A percentile compares a stretch with the other conserved stretches of the same genome.
These are phyloP conservation scores for Dendrolimus kikuchii DNA, from an alignment of 1,140 invertebrate species.

Conservation along the genomic window DNA sequence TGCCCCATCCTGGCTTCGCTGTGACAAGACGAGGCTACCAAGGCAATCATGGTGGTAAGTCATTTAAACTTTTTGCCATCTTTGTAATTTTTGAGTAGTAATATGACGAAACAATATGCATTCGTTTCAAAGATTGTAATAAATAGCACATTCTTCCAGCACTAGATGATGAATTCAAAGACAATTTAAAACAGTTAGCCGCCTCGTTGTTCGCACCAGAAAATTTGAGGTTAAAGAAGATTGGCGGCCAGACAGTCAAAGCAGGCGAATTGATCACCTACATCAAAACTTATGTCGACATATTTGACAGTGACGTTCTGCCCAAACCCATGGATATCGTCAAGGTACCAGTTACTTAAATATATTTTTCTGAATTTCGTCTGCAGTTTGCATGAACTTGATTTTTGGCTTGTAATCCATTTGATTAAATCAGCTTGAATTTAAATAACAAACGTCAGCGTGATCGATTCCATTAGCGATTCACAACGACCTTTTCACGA, in stretches of 20 bases:
- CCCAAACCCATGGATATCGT: neutral
- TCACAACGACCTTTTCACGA: too few species aligned
- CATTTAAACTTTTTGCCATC: neutral
- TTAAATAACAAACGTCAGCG: too few species aligned
- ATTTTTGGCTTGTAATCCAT: too few species aligned
- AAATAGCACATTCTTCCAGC: neutral
- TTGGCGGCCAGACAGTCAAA: neutral
- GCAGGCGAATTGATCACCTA: neutral
- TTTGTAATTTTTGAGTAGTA: neutral
- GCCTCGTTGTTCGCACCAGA: constrained; percentile 3
- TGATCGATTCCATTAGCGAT: too few species aligned
- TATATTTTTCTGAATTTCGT: too few species aligned
- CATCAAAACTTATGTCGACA: constrained; percentile 4
- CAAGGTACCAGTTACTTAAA: neutral
- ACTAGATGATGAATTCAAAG: constrained; percentile 2
- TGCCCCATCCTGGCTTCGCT: constrained; percentile 7
- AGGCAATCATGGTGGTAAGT: constrained; percentile 2
- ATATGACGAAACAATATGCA: neutral
- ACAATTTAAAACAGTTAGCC: neutral
- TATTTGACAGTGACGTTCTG: constrained; percentile 6
- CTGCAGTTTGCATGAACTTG: too few species aligned
- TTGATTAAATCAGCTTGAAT: too few species aligned
- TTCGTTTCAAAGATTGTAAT: neutral
- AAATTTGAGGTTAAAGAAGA: constrained; percentile 1
- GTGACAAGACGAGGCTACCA: neutral